Conservation (phyloP, 2,113 vertebrate species). For the Sinocyclocheilus maitianheensis region DNA sequence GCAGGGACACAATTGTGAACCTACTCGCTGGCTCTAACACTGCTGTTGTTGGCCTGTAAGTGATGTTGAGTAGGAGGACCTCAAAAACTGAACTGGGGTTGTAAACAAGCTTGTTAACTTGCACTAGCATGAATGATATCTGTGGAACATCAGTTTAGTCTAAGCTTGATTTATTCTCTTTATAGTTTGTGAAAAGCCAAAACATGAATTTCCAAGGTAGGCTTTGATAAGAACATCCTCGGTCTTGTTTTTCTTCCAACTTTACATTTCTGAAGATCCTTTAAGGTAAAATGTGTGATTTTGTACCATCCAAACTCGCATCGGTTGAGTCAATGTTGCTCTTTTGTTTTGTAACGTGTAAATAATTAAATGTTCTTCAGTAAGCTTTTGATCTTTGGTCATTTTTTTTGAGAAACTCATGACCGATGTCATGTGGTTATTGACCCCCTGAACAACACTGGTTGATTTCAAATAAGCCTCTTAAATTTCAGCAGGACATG, state of each 20-base stretch:
- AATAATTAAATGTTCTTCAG: neutral
- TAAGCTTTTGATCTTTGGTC: neutral
- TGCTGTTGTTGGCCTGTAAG: slow-evolving; percentile 31
- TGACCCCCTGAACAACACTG: slow-evolving; percentile 19
- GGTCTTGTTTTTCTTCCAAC: neutral
- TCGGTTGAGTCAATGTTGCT: neutral
- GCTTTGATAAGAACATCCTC: neutral
- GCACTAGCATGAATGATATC: slow-evolving; percentile 8
- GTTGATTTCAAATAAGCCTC: slow-evolving; percentile 44
- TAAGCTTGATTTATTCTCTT: neutral
- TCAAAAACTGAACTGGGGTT: slow-evolving; percentile 28
- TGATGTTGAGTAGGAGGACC: slow-evolving; percentile 45
- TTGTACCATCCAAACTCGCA: neutral
- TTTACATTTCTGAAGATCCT: neutral
- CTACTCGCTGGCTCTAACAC: slow-evolving; percentile 55
- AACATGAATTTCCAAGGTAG: neutral
- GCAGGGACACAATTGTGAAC: slow-evolving; percentile 67
- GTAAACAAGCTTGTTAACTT: slow-evolving; percentile 43
- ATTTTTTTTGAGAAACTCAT: slow-evolving; percentile 11
- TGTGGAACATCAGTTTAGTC: neutral
- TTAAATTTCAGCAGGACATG: slow-evolving; percentile 42
- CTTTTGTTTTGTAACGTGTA: neutral
- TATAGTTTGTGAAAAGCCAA: neutral
- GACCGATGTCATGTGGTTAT: slow-evolving; percentile 33
- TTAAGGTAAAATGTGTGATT: neutral